A percentile compares a stretch with the other conserved stretches of the same genome.
These are phyloP conservation scores for Chaetura pelagica DNA, from an alignment of 2,113 vertebrate species.

Conservation along the genomic window DNA sequence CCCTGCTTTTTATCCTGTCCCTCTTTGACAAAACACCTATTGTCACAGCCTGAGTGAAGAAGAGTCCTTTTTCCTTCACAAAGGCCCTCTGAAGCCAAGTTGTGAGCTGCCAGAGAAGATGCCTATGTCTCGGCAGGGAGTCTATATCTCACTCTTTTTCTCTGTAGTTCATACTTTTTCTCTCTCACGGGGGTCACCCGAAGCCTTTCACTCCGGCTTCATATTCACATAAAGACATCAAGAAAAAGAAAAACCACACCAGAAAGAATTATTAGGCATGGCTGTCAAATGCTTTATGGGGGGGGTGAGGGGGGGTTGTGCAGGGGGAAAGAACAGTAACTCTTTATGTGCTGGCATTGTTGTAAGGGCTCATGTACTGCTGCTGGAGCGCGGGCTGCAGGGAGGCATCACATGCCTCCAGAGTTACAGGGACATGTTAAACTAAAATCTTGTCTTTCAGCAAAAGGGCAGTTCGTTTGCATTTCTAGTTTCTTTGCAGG, in stretches of 20 bases:
- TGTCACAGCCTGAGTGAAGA: constrained; percentile 91
- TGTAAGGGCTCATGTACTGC: constrained; percentile 46
- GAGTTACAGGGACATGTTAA: neutral
- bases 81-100: constrained; percentile 91
- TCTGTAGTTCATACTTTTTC: constrained; percentile 81
- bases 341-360: constrained; percentile 72
- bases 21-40: constrained; percentile 91
- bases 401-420: neutral
- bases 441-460: neutral
- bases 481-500: neutral
- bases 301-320: neutral
- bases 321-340: constrained; percentile 64
- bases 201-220: constrained; percentile 91
- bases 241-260: constrained; percentile 87
- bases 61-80: constrained; percentile 89
- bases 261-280: constrained; percentile 99
- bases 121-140: constrained; percentile 87
- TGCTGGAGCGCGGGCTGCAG: neutral
- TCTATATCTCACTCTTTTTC: constrained; percentile 77
- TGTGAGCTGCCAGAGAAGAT: constrained; percentile 87
- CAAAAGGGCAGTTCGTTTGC: neutral
- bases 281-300: constrained; percentile 92
- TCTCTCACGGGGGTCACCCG: constrained; percentile 91
- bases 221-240: constrained; percentile 98
- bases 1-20: constrained; percentile 78